These are phyloP conservation scores for Charaxes varanes DNA, from an alignment of 1,140 invertebrate genomes.

Conservation along the genomic window DNA sequence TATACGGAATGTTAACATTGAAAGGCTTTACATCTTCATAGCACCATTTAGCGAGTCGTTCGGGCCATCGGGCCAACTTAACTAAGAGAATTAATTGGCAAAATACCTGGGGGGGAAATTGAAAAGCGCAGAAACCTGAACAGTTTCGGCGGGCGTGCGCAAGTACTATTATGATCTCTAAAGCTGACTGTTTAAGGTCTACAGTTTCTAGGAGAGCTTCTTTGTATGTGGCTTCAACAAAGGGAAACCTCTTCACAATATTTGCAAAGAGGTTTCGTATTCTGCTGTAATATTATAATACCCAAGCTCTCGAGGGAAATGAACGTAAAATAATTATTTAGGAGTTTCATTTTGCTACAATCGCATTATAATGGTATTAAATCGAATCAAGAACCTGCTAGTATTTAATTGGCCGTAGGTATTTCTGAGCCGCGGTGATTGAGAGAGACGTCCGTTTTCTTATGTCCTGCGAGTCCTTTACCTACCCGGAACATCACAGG, in stretches of 20 bases:
- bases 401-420: no score
- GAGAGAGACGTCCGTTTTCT: no score
- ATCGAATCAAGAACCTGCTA: no score
- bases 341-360: no score
- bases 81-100: conserved; percentile 30
- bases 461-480: no score
- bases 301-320: not conserved
- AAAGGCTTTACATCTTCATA: conserved; percentile 16
- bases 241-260: conserved; percentile 8
- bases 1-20: conserved; percentile 16
- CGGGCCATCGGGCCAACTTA: conserved; percentile 8
- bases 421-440: no score
- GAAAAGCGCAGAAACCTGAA: conserved; percentile 21
- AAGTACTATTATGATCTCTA: conserved; percentile 8
- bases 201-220: not conserved
- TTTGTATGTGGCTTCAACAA: not conserved
- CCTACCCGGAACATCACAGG: no score
- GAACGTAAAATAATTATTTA: not conserved
- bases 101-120: conserved; percentile 28
- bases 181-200: not conserved
- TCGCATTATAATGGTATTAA: no score
- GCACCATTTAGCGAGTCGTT: conserved; percentile 10
- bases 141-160: conserved; percentile 2
- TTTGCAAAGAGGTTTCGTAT: conserved; percentile 7
- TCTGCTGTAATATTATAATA: conserved; percentile 1